These are phyloP conservation scores for Vulpes ferrilata DNA, from an alignment of 2,113 vertebrate species.

Conservation along the genomic window DNA sequence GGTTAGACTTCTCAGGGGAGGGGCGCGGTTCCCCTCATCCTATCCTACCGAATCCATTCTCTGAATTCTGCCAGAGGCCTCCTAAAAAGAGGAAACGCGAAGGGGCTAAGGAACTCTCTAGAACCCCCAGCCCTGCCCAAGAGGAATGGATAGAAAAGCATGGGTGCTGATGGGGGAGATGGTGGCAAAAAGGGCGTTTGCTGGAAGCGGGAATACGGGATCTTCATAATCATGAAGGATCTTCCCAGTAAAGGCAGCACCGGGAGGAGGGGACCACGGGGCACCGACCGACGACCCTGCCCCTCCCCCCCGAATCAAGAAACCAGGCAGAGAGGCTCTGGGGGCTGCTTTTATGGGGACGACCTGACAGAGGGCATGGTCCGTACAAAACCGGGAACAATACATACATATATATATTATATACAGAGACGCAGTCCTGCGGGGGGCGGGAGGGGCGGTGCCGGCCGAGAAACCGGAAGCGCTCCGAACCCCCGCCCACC, in stretches of 20 bases:
- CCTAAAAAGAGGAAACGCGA: background rate
- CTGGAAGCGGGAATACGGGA: too few relatives aligned
- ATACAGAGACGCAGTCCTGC: constrained; percentile 84
- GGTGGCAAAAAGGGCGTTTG: background rate
- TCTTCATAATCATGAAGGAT: background rate
- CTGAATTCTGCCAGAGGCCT: background rate
- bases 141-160: background rate
- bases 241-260: background rate
- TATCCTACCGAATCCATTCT: background rate
- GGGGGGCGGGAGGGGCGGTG: constrained; percentile 26
- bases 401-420: constrained; percentile 88
- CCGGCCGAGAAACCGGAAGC: constrained; percentile 50
- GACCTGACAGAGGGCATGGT: constrained; percentile 85
- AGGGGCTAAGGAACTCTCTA: background rate
- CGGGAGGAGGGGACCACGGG: too few relatives aligned
- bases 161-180: too few relatives aligned
- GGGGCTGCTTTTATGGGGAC: constrained; percentile 85
- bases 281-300: background rate
- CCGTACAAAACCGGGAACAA: constrained; percentile 87
- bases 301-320: constrained; percentile 49
- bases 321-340: constrained; percentile 73
- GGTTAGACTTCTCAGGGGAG: background rate
- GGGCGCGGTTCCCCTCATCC: background rate
- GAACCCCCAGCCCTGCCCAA: background rate
- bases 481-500: constrained; percentile 44